Evolutionary conservation across 2,888 invertebrate species (phyloP).

Genomic region (Platycheirus albimanus): DNA sequence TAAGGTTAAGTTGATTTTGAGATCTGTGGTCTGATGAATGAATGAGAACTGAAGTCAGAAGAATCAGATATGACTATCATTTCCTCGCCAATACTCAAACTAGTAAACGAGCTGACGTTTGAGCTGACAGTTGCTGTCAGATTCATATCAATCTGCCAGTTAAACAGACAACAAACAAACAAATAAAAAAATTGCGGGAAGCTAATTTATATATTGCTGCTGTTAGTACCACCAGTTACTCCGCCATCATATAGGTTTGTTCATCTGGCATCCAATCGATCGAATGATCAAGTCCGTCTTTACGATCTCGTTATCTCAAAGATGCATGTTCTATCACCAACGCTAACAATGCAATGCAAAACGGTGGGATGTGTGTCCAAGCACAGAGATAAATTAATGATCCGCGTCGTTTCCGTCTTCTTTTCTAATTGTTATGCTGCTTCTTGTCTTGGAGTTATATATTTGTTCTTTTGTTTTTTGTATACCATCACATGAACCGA

Average conservation of each 20-base stretch:
- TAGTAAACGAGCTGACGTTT: conserved; percentile 10
- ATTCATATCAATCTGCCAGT: conserved; percentile 34
- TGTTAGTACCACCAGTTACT: too few relatives aligned
- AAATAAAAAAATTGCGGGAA: conserved; percentile 22
- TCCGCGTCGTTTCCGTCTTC: conserved; percentile 69
- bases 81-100: conserved; percentile 13
- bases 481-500: conserved; percentile 13
- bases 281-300: conserved; percentile 44
- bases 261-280: conserved; percentile 34
- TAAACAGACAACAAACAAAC: too few relatives aligned
- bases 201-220: conserved; percentile 47
- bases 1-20: conserved; percentile 25
- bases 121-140: conserved; percentile 30
- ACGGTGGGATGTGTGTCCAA: conserved; percentile 43
- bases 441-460: conserved; percentile 57
- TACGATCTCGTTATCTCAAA: conserved; percentile 42
- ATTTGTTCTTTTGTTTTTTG: conserved; percentile 6
- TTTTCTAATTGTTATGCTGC: conserved; percentile 68
- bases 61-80: conserved; percentile 52
- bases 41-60: conserved; percentile 2
- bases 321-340: conserved; percentile 52
- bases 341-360: conserved; percentile 42
- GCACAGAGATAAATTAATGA: conserved; percentile 67
- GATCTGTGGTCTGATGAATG: neutral
- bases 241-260: conserved; percentile 14